Base-by-base conservation (phyloP, 2,888 invertebrate genomes). In the Drosophila yooni region DNA sequence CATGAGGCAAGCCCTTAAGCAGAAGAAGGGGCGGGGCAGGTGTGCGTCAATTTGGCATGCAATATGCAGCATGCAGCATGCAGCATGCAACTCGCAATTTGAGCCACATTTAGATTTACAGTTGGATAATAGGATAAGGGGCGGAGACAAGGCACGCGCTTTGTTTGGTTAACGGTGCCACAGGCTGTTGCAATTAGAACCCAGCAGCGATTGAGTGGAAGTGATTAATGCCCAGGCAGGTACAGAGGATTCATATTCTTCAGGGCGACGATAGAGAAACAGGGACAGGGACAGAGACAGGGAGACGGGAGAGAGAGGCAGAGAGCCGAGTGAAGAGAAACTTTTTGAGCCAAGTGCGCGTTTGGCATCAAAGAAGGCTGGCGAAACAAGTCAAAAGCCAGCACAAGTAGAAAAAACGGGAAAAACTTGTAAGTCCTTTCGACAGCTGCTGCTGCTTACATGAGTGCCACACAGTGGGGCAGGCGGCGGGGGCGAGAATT, bases 351-450 rank as follows among this genome's bases (percentile, higher is more conserved):
- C 62, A 58, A 71, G 71, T 63, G 72, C 72, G 57, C 76, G 46
- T 73, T 78, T 67, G 70, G 58, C 57, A 71, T 71, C 79, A 83
- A 82, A 70, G 64, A 46, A 76, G 63, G 64, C 72, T 70, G 75
- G 70, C 64, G 70, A 80, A 66, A 72, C 59, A 78, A 75, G 76
- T 80, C 78, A 75, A 82, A 81, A 76, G 78, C 76, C 76, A 43
- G 72, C 71, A 83, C 77, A 82, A 86, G 88, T 84, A 74, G 70
- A 18, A 21, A 43, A 27, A 29, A 31, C 31, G 31, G 31, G 53
- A 59, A 65, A 78, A 88, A 88, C 74, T 90, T 89, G 69, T 89
- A 88, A 90, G 89, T 87, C 84, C 84, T 86, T 90, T 82, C 84
- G 89, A 82, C 89, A 87, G 89, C 88, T 85, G 85, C 85, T 62